Evolutionary conservation across 2,113 vertebrate genomes (phyloP), one percentile per base, ranked within the genome.

Genomic region (Ptychochromis oligacanthus): DNA sequence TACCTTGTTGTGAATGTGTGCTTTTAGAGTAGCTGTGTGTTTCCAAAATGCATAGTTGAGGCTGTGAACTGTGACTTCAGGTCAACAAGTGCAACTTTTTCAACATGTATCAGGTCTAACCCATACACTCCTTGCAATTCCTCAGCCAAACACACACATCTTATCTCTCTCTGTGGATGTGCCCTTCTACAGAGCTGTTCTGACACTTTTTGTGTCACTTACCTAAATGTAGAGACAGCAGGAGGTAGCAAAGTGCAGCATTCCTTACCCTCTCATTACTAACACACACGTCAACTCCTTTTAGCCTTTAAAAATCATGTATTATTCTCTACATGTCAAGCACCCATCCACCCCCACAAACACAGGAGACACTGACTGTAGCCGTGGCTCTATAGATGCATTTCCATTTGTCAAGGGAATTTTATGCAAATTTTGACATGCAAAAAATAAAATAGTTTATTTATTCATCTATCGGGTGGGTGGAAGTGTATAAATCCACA

Each of bases 331-430:
- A 10, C 28, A 2, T 70, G 61, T 34, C 34, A 5, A 46, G 62
- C 74, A 57, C 26, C 13, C 7, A 12, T 17, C 52, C 76, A 3
- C 65, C 28, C 80, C 59, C 85, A 40, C 72, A 38, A 31, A 31
- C 28, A 31, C 4, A 13, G 28, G 3, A 31, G 4, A 38, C 46
- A 28, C 80, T 11, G 22, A 65, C 70, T 40, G 3, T 11, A 34
- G 24, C 52, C 43, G 31, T 1, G 17, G 36, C 9, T 14, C 14
- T 34, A 14, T 5, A 36, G 34, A 10, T 31, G 28, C 56, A 77
- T 18, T 43, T 43, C 15, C 26, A 38, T 59, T 17, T 81, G 81
- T 77, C 72, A 61, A 64, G 56, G 34, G 31, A 40, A 64, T 79
- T 10, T 46, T 11, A 31, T 31, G 28, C 28, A 31, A 31, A 31